Conservation (phyloP, 2,113 vertebrate genomes). For the Actenoides hombroni region DNA sequence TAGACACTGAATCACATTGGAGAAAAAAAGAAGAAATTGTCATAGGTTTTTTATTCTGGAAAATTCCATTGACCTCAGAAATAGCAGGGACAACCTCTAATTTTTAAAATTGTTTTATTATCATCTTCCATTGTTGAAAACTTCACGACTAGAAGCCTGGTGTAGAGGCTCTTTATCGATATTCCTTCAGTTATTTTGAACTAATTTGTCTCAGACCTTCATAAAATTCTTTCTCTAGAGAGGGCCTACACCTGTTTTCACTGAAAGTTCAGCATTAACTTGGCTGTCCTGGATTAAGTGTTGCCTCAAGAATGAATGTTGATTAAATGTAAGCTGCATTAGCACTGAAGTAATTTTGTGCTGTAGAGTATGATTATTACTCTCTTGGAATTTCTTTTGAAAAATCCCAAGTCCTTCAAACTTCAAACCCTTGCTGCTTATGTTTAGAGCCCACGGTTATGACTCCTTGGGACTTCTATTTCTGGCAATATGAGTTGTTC, state of each 20-base stretch:
- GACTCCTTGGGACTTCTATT: neutral
- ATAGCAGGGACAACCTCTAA: neutral
- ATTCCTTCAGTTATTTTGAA: neutral
- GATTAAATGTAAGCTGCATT: neutral
- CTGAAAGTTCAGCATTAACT: neutral
- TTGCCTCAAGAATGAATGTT: neutral
- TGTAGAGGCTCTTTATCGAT: neutral
- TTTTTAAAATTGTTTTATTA: neutral
- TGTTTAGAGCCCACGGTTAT: neutral
- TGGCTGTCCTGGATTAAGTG: neutral
- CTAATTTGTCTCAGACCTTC: neutral
- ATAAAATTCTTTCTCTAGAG: neutral
- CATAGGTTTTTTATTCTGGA: neutral
- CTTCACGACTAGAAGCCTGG: neutral
- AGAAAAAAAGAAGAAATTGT: neutral
- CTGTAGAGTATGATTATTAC: neutral
- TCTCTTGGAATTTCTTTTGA: neutral
- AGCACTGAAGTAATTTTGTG: neutral
- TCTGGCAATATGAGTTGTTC: neutral
- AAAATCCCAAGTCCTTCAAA: neutral
- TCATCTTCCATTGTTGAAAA: neutral
- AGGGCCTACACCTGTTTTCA: neutral
- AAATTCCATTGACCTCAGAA: neutral
- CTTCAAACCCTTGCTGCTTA: neutral
- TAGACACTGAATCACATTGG: neutral